phyloP scores from a whole-genome alignment of 2,113 vertebrate genomes.

The Misgurnus anguillicaudatus region DNA sequence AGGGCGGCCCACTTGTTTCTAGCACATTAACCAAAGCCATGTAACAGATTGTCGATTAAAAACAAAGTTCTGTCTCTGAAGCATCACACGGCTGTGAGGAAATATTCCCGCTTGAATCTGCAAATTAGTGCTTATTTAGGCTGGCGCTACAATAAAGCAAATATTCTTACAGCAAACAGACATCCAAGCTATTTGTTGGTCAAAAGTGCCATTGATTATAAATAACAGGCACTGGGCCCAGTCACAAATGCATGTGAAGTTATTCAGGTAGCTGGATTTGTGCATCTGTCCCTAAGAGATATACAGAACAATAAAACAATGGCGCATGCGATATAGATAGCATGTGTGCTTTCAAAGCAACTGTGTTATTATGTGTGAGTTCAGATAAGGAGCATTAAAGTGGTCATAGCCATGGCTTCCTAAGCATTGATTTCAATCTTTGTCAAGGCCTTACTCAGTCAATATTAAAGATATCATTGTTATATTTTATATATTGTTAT shows the following conservation, averaged over 20 bases:
- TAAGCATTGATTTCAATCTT: too few species aligned
- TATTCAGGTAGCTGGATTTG: constrained; percentile 8
- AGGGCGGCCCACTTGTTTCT: constrained; percentile 12
- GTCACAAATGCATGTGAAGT: not conserved
- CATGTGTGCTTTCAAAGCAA: constrained; percentile 16
- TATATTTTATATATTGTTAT: too few species aligned
- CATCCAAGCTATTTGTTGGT: constrained; percentile 15
- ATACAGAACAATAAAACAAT: not conserved
- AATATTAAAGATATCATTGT: too few species aligned
- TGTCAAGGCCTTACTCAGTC: too few species aligned
- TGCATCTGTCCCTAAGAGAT: constrained; percentile 27
- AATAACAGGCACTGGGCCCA: not conserved
- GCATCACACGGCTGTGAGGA: not conserved
- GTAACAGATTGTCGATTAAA: constrained; percentile 19
- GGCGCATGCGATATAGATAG: not conserved
- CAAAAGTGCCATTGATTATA: constrained; percentile 32
- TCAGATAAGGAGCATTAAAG: too few species aligned
- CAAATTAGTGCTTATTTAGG: not conserved
- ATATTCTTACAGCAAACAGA: not conserved
- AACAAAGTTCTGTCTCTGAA: not conserved
- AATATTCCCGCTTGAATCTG: not conserved
- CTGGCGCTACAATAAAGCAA: not conserved
- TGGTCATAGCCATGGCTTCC: too few species aligned
- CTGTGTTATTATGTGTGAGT: not conserved
- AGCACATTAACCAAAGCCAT: constrained; percentile 42